Evolutionary conservation across 2,113 vertebrate species (phyloP).

Genomic region (Pholis gunnellus): DNA sequence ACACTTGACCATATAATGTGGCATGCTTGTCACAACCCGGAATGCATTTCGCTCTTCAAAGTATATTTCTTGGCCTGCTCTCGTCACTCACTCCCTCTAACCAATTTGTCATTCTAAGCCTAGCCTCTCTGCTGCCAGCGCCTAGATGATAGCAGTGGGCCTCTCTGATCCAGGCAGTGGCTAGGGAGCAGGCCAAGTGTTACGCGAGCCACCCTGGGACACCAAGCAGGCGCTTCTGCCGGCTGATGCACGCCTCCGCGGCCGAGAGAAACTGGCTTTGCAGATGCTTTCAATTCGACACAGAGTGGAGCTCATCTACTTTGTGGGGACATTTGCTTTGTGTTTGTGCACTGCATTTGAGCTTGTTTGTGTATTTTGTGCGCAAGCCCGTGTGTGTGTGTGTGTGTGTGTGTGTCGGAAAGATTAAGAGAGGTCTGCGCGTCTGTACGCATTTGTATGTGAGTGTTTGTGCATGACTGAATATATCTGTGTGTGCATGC

Average conservation of each 20-base stretch:
- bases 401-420: constrained; percentile 45
- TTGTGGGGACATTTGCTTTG: constrained; percentile 68
- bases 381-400: constrained; percentile 10
- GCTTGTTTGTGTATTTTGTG: constrained; percentile 49
- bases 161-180: constrained; percentile 84
- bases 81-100: constrained; percentile 80
- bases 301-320: constrained; percentile 79
- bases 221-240: constrained; percentile 74
- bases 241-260: constrained; percentile 80
- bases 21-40: constrained; percentile 74
- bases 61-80: constrained; percentile 81
- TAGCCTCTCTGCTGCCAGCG: constrained; percentile 78
- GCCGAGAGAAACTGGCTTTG: constrained; percentile 80
- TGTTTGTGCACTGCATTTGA: constrained; percentile 47
- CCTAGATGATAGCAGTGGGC: constrained; percentile 83
- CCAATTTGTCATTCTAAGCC: constrained; percentile 87
- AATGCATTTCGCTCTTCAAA: constrained; percentile 80
- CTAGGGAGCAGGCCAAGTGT: constrained; percentile 86
- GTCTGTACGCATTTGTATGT: constrained; percentile 4
- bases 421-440: constrained; percentile 52
- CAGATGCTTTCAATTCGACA: constrained; percentile 80
- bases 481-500: constrained; percentile 25
- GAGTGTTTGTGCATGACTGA: constrained; percentile 9
- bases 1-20: constrained; percentile 81
- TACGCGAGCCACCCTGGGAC: constrained; percentile 81